Conservation (phyloP, 1,140 invertebrate genomes). For the Grapholita molesta region DNA sequence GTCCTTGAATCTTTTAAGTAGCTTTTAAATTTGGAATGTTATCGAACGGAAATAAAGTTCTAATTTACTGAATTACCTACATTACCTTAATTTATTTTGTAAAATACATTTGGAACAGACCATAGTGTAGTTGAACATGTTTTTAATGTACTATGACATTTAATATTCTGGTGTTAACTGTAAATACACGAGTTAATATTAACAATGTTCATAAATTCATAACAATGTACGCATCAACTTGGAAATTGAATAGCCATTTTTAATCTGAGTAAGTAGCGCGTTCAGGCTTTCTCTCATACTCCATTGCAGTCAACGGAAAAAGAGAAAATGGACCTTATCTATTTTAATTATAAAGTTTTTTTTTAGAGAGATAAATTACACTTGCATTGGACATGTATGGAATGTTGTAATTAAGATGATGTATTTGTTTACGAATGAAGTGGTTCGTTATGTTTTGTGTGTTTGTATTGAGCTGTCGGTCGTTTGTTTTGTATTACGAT, state of each 20-base stretch:
- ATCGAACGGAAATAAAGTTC: too few species aligned
- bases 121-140: too few species aligned
- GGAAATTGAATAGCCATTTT: constrained; percentile 12
- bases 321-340: not conserved
- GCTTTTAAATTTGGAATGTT: too few species aligned
- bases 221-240: not conserved
- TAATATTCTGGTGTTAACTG: not conserved
- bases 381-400: not conserved
- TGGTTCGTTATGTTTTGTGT: not conserved
- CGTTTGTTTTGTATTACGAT: not conserved
- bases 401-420: constrained; percentile 1
- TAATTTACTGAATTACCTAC: too few species aligned
- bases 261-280: constrained; percentile 7
- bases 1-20: too few species aligned
- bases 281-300: not conserved
- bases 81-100: too few species aligned
- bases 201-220: not conserved
- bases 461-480: not conserved
- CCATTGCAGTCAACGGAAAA: not conserved
- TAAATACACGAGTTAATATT: not conserved
- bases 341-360: not conserved
- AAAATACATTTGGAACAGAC: too few species aligned
- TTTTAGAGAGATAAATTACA: not conserved
- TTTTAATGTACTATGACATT: too few species aligned
- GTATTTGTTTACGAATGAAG: not conserved